Conservation (phyloP, 2,797 vertebrate species). For the Lutra lutra region DNA sequence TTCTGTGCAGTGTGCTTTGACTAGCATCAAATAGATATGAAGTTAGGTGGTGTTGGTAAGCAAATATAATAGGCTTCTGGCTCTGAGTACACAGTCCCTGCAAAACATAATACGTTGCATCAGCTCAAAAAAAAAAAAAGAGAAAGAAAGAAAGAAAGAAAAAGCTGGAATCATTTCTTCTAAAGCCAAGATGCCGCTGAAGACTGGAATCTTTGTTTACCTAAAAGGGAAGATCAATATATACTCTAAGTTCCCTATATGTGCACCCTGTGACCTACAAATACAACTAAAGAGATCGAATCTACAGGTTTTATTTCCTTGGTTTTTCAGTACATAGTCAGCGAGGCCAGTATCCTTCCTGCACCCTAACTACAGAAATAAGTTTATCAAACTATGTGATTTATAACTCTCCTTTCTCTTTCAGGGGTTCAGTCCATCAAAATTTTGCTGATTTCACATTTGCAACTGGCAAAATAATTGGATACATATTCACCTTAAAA, state of each 20-base stretch:
- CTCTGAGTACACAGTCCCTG: not conserved
- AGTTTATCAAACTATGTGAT: not conserved
- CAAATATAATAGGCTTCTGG: not conserved
- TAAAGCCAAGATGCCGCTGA: not conserved
- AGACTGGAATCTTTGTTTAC: not conserved
- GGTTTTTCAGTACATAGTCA: not conserved
- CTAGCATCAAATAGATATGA: not conserved
- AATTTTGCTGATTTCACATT: constrained; percentile 98
- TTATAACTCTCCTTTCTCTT: constrained; percentile 50
- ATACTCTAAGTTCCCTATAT: not conserved
- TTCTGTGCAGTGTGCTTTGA: not conserved
- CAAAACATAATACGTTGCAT: not conserved
- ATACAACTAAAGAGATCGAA: not conserved
- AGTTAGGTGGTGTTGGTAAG: not conserved
- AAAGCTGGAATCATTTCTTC: not conserved
- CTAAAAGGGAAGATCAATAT: not conserved
- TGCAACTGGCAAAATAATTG: constrained; percentile 90
- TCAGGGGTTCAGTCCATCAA: constrained; percentile 96
- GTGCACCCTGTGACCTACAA: not conserved
- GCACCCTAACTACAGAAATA: not conserved
- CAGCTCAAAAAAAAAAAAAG: not conserved
- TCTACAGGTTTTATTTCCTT: not conserved
- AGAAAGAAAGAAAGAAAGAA: too few relatives aligned
- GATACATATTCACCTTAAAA: constrained; percentile 91
- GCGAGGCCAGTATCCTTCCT: not conserved